Percentiles rank a stretch among this genome's conserved stretches.
phyloP scores from a whole-genome alignment of 2,888 invertebrate species.

The Apodemia mormo region DNA sequence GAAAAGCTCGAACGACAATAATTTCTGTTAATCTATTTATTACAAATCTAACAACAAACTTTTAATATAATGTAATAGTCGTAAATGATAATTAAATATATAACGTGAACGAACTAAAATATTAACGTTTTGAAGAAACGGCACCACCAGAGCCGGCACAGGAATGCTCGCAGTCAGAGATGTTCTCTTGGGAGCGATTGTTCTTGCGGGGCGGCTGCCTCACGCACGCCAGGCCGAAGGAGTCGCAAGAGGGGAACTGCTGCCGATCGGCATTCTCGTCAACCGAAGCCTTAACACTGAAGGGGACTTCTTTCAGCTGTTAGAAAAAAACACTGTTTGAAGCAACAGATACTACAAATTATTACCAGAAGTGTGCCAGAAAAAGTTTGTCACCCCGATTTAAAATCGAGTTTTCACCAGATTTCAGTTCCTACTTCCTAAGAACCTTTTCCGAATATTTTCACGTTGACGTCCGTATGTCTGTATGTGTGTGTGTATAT shows the following conservation, averaged over 20 bases:
- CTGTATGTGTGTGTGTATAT: no score
- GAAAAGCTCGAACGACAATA: no score
- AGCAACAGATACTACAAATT: neutral
- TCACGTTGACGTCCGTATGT: no score
- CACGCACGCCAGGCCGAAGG: neutral
- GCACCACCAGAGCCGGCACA: conserved; percentile 40
- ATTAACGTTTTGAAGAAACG: conserved; percentile 36
- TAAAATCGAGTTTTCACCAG: no score
- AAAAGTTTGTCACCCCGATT: no score
- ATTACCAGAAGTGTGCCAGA: neutral
- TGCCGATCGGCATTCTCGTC: neutral
- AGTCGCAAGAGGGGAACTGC: neutral
- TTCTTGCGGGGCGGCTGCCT: neutral
- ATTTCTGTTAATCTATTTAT: no score
- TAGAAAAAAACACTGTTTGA: neutral
- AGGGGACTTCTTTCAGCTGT: conserved; percentile 33
- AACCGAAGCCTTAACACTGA: neutral
- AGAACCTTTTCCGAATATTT: no score
- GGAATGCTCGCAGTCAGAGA: neutral
- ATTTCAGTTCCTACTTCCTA: no score
- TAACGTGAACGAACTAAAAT: neutral
- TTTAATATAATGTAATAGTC: no score
- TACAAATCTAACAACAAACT: no score
- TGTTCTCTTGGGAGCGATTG: neutral
- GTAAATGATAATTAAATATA: neutral